These are phyloP conservation scores for Baryphthengus martii DNA, from an alignment of 2,113 vertebrate species.

Conservation along the genomic window DNA sequence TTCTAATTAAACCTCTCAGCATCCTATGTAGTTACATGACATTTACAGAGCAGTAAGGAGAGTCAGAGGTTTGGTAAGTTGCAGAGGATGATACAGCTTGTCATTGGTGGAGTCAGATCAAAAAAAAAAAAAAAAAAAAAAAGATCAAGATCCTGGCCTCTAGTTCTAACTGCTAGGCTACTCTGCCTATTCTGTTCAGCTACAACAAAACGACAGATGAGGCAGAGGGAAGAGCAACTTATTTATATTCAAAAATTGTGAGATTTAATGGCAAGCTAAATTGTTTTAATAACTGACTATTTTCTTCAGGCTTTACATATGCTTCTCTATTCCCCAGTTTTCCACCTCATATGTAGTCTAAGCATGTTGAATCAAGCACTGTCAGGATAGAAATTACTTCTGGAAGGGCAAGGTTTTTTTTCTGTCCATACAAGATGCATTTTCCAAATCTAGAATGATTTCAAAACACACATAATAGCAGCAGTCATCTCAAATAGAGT, in stretches of 20 bases:
- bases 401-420: slow-evolving; percentile 24
- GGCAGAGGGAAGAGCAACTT: slow-evolving; percentile 4
- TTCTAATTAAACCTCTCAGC: slow-evolving; percentile 54
- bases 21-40: slow-evolving; percentile 1
- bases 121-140: no score
- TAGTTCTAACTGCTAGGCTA: not conserved
- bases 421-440: not conserved
- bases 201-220: not conserved
- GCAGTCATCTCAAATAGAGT: not conserved
- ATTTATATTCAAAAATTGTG: slow-evolving; percentile 28
- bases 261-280: slow-evolving; percentile 54
- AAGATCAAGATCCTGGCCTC: not conserved
- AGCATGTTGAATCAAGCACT: slow-evolving; percentile 53
- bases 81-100: not conserved
- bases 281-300: slow-evolving; percentile 59
- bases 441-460: slow-evolving; percentile 1
- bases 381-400: slow-evolving; percentile 28
- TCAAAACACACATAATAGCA: slow-evolving; percentile 5
- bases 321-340: not conserved
- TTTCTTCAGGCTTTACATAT: slow-evolving; percentile 48
- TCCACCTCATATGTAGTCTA: not conserved
- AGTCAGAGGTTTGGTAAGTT: not conserved
- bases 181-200: not conserved
- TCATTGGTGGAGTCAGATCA: not conserved
- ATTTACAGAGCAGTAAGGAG: not conserved